phyloP scores from a whole-genome alignment of 2,797 vertebrate genomes.

The Danio jaintianensis region DNA sequence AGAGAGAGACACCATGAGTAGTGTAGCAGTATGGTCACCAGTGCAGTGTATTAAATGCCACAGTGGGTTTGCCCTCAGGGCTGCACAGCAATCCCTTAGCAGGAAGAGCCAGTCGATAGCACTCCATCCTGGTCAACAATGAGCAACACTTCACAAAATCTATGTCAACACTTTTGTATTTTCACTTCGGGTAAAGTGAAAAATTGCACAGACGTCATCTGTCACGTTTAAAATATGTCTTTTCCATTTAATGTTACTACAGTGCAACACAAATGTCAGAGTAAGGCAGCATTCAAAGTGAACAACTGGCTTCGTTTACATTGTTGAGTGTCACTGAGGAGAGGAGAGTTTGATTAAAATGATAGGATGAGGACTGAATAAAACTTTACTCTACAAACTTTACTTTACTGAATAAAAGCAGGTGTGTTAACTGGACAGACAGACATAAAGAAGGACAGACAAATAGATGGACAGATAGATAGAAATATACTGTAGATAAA shows the following conservation, averaged over 20 bases:
- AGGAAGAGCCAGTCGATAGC: conserved; percentile 80
- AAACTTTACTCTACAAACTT: too few relatives aligned
- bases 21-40: conserved; percentile 74
- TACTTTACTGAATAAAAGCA: too few relatives aligned
- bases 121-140: conserved; percentile 81
- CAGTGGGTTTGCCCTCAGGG: conserved; percentile 80
- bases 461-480: too few relatives aligned
- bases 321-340: too few relatives aligned
- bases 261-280: background rate
- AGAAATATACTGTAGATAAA: too few relatives aligned
- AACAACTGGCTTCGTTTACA: too few relatives aligned
- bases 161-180: conserved; percentile 64
- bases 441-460: too few relatives aligned
- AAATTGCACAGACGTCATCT: conserved; percentile 3
- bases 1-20: conserved; percentile 51
- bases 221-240: background rate
- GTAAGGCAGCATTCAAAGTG: too few relatives aligned
- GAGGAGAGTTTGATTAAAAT: too few relatives aligned
- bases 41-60: conserved; percentile 85
- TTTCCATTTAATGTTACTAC: background rate
- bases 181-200: conserved; percentile 43
- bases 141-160: conserved; percentile 81
- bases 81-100: conserved; percentile 76
- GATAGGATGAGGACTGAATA: too few relatives aligned
- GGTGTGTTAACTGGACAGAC: too few relatives aligned